Conservation (phyloP, 2,888 invertebrate genomes). For the Cephonodes hylas region DNA sequence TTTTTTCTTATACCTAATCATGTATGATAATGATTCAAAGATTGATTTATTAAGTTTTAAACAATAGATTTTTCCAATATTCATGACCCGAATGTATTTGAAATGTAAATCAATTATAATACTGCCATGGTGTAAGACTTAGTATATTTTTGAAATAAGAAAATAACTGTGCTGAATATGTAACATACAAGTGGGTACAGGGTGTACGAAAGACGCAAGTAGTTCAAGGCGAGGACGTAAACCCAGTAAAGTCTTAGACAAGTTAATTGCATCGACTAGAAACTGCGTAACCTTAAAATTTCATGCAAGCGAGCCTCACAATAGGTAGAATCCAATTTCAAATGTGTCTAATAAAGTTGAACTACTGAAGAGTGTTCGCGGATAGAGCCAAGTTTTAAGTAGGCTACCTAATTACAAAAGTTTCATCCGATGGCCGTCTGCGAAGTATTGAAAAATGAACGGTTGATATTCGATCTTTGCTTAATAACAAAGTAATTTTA, state of each 20-base stretch:
- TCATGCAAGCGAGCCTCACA: constrained; percentile 3
- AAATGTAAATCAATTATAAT: too few species aligned
- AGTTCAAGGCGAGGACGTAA: not conserved
- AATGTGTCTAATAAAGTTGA: constrained; percentile 14
- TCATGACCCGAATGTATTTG: too few species aligned
- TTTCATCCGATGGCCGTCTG: constrained; percentile 52
- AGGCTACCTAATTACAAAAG: constrained; percentile 62
- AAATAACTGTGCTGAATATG: too few species aligned
- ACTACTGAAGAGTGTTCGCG: constrained; percentile 20
- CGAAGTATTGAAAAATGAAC: constrained; percentile 74
- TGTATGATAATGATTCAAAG: too few species aligned
- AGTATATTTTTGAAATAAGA: too few species aligned
- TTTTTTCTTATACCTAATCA: too few species aligned
- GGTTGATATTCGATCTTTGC: constrained; percentile 70
- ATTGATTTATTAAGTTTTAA: too few species aligned
- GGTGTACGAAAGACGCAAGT: too few species aligned
- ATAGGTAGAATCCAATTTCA: constrained; percentile 22
- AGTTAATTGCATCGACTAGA: not conserved
- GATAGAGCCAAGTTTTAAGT: constrained; percentile 32
- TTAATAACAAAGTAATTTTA: constrained; percentile 73
- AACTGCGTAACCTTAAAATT: not conserved
- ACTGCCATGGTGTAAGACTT: too few species aligned
- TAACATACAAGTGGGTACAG: too few species aligned
- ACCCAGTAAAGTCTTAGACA: not conserved
- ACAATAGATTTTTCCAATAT: too few species aligned